Conservation (phyloP, 2,113 vertebrate species). For the Macrotis lagotis region DNA sequence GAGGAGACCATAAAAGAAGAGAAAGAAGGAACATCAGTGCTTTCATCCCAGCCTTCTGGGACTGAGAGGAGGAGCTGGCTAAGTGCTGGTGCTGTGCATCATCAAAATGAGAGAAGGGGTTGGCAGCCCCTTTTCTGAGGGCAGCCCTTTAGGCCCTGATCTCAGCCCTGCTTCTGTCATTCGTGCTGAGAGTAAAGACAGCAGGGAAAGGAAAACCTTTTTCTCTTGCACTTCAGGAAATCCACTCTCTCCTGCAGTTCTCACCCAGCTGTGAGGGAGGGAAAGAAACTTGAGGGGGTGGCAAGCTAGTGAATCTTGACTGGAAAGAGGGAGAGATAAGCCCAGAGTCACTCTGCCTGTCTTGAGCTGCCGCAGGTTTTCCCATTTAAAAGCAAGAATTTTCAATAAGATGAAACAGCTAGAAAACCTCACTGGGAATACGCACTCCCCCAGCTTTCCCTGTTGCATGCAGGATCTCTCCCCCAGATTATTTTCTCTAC, state of each 20-base stretch:
- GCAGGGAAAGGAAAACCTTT: background rate
- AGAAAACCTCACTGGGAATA: background rate
- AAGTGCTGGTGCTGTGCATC: background rate
- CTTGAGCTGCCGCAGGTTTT: background rate
- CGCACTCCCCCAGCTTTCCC: background rate
- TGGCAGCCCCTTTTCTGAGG: background rate
- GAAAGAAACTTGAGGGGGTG: background rate
- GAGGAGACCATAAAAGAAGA: background rate
- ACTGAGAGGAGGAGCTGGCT: background rate
- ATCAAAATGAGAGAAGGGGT: background rate
- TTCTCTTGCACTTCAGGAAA: background rate
- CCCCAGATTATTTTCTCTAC: background rate
- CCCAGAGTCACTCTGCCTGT: background rate
- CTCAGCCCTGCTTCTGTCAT: background rate
- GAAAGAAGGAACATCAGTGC: background rate
- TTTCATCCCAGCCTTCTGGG: accelerated
- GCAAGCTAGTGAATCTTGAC: background rate
- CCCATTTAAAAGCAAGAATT: background rate
- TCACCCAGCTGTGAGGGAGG: background rate
- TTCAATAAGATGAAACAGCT: background rate
- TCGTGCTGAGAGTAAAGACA: background rate
- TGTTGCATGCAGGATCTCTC: background rate
- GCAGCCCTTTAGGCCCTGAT: background rate
- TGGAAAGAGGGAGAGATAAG: background rate
- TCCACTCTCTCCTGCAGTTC: background rate